Conservation (phyloP, 1,140 invertebrate species). For the Diuraphis noxia region DNA sequence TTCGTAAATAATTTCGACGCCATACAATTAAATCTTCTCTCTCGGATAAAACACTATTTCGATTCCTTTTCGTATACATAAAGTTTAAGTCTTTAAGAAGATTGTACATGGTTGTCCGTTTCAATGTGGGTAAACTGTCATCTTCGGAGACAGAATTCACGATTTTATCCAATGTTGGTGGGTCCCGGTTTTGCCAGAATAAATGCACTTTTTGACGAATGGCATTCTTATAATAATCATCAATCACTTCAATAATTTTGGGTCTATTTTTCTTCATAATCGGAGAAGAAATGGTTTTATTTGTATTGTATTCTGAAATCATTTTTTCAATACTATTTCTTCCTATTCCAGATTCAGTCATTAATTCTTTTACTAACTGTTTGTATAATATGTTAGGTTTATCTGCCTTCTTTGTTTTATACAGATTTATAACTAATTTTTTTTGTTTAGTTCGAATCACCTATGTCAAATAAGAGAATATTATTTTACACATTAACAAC, state of each 20-base stretch:
- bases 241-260: not conserved
- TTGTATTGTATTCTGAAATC: not conserved
- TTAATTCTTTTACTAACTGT: not conserved
- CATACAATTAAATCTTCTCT: not conserved
- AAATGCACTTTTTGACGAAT: not conserved
- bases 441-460: not conserved
- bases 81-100: conserved; percentile 1
- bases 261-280: not conserved
- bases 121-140: not conserved
- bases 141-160: not conserved
- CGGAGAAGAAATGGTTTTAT: not conserved
- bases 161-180: not conserved
- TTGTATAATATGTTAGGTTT: not conserved
- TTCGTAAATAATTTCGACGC: not conserved
- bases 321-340: conserved; percentile 6
- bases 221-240: not conserved
- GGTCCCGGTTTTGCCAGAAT: not conserved
- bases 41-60: not conserved
- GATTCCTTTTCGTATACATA: not conserved
- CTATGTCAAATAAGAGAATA: not conserved
- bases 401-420: not conserved
- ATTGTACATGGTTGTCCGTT: not conserved
- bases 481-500: not conserved
- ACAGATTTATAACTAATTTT: not conserved
- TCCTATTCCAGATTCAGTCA: conserved; percentile 4